Conservation (phyloP, 37 sponge, comb jelly and placozoan species). For the Corticium candelabrum region DNA sequence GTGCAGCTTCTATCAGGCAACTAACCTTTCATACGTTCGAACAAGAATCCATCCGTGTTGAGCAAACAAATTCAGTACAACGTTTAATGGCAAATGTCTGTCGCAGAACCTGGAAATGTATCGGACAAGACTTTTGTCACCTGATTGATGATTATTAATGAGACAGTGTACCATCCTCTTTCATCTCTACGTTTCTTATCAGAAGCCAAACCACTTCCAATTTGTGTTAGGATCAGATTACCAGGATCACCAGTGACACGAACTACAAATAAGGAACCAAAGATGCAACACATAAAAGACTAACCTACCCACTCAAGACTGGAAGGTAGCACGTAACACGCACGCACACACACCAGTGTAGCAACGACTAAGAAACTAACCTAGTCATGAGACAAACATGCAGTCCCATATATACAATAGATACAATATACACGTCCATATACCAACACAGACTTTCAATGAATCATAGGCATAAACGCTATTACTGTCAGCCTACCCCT, state of each 20-base stretch:
- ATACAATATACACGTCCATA: too few relatives aligned
- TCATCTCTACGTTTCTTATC: neutral
- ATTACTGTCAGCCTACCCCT: too few relatives aligned
- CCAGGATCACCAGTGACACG: slow-evolving; percentile 1
- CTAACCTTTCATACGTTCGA: neutral
- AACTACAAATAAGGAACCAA: neutral
- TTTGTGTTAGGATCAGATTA: neutral
- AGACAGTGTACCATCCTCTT: neutral
- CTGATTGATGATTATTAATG: neutral
- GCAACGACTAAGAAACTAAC: too few relatives aligned
- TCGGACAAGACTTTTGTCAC: too few relatives aligned
- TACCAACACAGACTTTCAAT: too few relatives aligned
- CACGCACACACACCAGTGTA: too few relatives aligned
- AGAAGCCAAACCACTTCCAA: neutral
- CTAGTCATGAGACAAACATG: too few relatives aligned
- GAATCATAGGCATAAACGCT: too few relatives aligned
- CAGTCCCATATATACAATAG: too few relatives aligned
- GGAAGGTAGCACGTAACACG: too few relatives aligned
- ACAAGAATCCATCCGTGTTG: neutral
- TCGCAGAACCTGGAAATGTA: neutral
- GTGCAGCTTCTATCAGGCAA: neutral
- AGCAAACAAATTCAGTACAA: neutral
- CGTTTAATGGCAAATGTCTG: neutral
- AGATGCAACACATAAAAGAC: too few relatives aligned
- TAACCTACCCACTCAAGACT: too few relatives aligned